A percentile compares a stretch with the other conserved stretches of the same genome.
Evolutionary conservation across 2,797 vertebrate genomes (phyloP).

Genomic region (Melopsittacus undulatus): DNA sequence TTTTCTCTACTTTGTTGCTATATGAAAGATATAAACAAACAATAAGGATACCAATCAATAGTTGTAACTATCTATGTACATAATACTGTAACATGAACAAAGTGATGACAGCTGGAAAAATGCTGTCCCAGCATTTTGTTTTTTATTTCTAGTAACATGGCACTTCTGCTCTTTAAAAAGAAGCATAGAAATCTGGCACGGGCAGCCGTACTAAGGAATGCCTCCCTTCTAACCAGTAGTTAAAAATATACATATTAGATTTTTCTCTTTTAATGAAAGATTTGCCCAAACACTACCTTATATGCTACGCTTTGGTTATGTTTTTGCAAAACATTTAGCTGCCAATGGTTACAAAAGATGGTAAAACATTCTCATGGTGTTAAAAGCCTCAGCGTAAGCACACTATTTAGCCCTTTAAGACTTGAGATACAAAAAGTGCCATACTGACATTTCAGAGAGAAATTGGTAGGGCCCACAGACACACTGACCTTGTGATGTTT

Average conservation of each 20-base stretch:
- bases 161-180: constrained; percentile 12
- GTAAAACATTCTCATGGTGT: not conserved
- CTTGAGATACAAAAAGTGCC: not conserved
- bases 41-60: constrained; percentile 36
- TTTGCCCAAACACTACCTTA: not conserved
- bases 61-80: constrained; percentile 22
- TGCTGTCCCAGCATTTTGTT: not conserved
- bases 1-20: constrained; percentile 32
- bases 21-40: constrained; percentile 41
- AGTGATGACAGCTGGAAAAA: constrained; percentile 54
- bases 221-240: not conserved
- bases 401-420: not conserved
- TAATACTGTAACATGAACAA: not conserved
- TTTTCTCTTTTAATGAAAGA: not conserved
- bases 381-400: not conserved
- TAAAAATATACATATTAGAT: not conserved
- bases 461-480: not conserved
- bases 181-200: not conserved
- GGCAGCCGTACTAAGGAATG: not conserved
- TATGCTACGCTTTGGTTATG: not conserved
- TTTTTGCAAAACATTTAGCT: not conserved
- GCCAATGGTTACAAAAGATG: not conserved
- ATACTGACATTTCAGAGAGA: not conserved
- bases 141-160: constrained; percentile 24
- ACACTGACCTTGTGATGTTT: not conserved